Percentiles rank a stretch among this genome's conserved stretches.
phyloP scores from a whole-genome alignment of 2,888 invertebrate species.

The Colostygia pectinataria region DNA sequence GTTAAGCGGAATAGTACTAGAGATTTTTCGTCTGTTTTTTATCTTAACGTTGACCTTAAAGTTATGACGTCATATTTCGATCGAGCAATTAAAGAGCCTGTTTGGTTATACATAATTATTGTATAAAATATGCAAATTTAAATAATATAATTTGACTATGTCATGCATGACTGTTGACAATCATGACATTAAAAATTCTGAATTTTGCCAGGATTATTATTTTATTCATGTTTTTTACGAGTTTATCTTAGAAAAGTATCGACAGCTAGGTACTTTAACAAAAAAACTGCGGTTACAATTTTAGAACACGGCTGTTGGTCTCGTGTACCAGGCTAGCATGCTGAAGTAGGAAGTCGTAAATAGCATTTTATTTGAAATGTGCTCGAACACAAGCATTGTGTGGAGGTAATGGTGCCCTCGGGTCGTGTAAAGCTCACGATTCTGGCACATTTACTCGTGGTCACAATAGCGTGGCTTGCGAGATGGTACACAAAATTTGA shows the following conservation, averaged over 20 bases:
- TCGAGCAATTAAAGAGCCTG: no score
- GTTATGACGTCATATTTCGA: no score
- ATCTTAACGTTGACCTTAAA: no score
- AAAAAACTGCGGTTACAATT: not conserved
- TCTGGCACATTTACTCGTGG: conserved; percentile 54
- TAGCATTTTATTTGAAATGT: conserved; percentile 68
- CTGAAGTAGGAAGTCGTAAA: conserved; percentile 60
- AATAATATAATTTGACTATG: no score
- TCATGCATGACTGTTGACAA: no score
- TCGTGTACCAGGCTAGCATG: conserved; percentile 43
- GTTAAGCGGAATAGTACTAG: no score
- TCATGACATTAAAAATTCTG: no score
- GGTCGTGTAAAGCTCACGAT: conserved; percentile 54
- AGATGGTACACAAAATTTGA: conserved; percentile 24
- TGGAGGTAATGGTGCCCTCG: conserved; percentile 60
- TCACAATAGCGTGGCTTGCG: conserved; percentile 34
- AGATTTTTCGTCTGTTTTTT: no score
- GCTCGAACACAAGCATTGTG: conserved; percentile 56
- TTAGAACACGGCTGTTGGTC: conserved; percentile 13
- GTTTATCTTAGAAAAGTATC: not conserved
- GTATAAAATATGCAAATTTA: no score
- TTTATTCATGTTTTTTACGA: no score
- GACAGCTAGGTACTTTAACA: not conserved
- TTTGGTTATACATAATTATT: no score
- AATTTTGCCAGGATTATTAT: no score